Percentiles rank a stretch among this genome's conserved stretches.
Conservation (phyloP, 2,113 vertebrate species). For the Coturnix japonica region DNA sequence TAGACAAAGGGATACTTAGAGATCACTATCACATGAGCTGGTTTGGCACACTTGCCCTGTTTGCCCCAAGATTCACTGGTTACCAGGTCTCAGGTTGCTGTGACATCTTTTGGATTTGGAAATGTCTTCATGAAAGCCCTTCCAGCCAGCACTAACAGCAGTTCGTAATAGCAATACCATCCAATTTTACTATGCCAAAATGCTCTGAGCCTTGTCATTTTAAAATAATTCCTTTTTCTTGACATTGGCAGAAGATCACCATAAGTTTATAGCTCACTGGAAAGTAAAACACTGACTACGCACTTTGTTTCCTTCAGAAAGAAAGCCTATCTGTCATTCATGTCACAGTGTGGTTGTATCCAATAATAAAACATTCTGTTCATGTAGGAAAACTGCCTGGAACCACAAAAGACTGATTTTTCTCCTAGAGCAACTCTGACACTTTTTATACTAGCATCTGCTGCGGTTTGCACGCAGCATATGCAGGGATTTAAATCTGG, state of each 20-base stretch:
- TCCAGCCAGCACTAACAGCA: not conserved
- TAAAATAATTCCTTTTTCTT: slow-evolving; percentile 35
- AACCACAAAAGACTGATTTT: slow-evolving; percentile 35
- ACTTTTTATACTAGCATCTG: not conserved
- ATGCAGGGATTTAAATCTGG: not conserved
- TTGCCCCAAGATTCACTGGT: not conserved
- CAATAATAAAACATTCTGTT: slow-evolving; percentile 34
- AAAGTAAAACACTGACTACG: slow-evolving; percentile 14
- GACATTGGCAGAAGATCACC: slow-evolving; percentile 10
- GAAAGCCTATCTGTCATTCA: slow-evolving; percentile 18
- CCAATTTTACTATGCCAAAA: not conserved
- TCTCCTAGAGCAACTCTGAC: slow-evolving; percentile 3
- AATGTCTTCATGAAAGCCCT: not conserved
- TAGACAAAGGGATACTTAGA: slow-evolving; percentile 39
- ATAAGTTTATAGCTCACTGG: not conserved
- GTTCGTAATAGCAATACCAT: not conserved
- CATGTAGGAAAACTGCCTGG: slow-evolving; percentile 27
- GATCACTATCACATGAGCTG: slow-evolving; percentile 1
- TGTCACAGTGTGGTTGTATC: not conserved
- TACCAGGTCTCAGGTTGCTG: not conserved
- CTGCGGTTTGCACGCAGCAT: slow-evolving; percentile 5
- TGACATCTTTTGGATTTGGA: not conserved
- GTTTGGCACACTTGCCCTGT: not conserved
- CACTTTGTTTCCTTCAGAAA: slow-evolving; percentile 32
- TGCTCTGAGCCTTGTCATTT: not conserved